Base-by-base conservation (phyloP, 2,888 invertebrate genomes). In the Caenorhabditis japonica region DNA sequence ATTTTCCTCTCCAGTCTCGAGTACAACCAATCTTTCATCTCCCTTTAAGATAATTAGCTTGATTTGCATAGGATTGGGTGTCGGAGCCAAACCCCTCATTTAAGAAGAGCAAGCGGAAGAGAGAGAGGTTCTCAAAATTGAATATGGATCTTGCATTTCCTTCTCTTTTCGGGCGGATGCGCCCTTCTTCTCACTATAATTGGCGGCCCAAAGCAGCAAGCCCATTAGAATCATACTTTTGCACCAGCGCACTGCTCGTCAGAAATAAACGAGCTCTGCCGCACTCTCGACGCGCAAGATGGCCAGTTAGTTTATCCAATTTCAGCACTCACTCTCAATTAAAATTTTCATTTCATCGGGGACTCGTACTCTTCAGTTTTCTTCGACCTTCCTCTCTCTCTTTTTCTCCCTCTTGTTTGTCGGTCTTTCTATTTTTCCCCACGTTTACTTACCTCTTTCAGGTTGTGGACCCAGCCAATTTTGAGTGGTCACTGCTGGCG, bases 251-350 rank as follows among this genome's bases (percentile, higher is more conserved):
- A n/a, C n/a, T n/a, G n/a, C n/a, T n/a, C n/a, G n/a, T n/a, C n/a
- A n/a, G n/a, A n/a, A n/a, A 64, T 55, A 64, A 53, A 49, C 51
- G 46, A 47, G 53, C 38, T 43, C 51, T 23, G 23, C 8, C 47
- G 39, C 68, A 60, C 59, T 60, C 69, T 66, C 66, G 27, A 55
- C 25, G 12, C 7, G 25, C 41, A 33, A 56, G 66, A 49, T 66
- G 49, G 60, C 60, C 69, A 69, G 53, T 70, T 70, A 55, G 55
- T 61, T 61, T 70, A 70, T 70, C 70, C 70, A 70, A 70, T 70
- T 70, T 61, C 70, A 60, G 56, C 70, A 56, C 70, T 60, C 70
- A 70, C 60, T 55, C 70, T 70, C 70, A 70, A 70, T 70, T 70
- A 70, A 70, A 70, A 55, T 70, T 60, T 70, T 68, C 59, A 59